A percentile compares a stretch with the other conserved stretches of the same genome.
Conservation (phyloP, 1,140 invertebrate species). For the Lucilia sericata region DNA sequence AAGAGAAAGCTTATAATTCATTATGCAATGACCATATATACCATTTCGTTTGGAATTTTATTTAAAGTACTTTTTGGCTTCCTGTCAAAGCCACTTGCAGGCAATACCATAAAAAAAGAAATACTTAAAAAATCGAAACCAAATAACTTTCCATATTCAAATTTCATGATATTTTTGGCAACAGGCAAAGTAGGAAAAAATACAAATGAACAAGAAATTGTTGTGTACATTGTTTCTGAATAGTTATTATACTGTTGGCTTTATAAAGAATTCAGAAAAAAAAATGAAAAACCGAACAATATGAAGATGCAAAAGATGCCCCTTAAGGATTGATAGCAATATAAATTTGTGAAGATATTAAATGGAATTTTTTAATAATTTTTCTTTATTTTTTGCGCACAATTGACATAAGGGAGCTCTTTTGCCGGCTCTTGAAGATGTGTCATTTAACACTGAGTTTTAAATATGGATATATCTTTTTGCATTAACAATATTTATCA, state of each 20-base stretch:
- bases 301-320: neutral
- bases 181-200: neutral
- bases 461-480: neutral
- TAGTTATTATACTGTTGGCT: too few relatives aligned
- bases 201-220: neutral
- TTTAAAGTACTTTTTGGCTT: neutral
- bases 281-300: neutral
- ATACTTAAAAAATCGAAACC: neutral
- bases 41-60: neutral
- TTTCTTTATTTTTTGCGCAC: neutral
- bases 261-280: neutral
- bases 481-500: neutral
- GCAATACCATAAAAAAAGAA: neutral
- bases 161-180: neutral
- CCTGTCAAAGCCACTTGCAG: neutral
- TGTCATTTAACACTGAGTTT: neutral
- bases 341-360: neutral
- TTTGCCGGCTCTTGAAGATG: neutral
- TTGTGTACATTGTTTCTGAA: neutral
- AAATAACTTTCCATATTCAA: neutral
- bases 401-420: neutral
- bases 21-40: neutral
- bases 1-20: too few relatives aligned
- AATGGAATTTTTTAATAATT: constrained; percentile 26
- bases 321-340: neutral